These are phyloP conservation scores for Castor canadensis DNA, from an alignment of 2,113 vertebrate species.

Conservation along the genomic window DNA sequence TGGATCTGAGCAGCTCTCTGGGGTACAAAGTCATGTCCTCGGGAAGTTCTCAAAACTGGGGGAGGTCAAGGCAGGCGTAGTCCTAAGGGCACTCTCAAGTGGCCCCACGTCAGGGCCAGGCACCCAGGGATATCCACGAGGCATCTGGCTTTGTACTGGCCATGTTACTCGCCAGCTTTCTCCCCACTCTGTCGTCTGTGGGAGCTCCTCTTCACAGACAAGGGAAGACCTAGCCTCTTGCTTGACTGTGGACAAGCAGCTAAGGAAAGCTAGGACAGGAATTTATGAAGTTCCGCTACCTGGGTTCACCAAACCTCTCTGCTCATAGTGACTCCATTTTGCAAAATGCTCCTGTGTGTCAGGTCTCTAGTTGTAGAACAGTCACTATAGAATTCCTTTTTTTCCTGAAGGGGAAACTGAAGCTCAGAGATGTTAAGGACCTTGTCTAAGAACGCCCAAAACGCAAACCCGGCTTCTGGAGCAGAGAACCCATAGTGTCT, in stretches of 20 bases:
- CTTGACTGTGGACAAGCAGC: not conserved
- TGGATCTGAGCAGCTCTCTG: not conserved
- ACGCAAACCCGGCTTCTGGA: not conserved
- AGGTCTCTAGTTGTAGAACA: not conserved
- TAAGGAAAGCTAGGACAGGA: not conserved
- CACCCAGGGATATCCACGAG: not conserved
- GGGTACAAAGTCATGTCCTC: not conserved
- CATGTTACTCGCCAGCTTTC: rapidly evolving
- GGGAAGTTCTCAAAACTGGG: not conserved
- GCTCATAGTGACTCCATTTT: not conserved
- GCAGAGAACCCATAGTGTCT: not conserved
- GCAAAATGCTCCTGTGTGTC: not conserved
- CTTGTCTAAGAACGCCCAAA: not conserved
- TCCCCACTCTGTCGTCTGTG: not conserved
- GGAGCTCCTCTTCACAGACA: not conserved
- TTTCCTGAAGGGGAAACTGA: not conserved
- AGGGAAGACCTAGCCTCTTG: not conserved
- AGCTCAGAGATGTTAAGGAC: not conserved
- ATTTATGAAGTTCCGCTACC: not conserved
- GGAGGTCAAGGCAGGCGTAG: not conserved
- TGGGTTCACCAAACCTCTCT: not conserved
- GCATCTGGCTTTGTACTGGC: rapidly evolving
- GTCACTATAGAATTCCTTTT: not conserved
- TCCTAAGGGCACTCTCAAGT: not conserved
- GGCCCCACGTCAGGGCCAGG: not conserved